Evolutionary conservation across 2,113 vertebrate species (phyloP).

Genomic region (Eurypyga helias): DNA sequence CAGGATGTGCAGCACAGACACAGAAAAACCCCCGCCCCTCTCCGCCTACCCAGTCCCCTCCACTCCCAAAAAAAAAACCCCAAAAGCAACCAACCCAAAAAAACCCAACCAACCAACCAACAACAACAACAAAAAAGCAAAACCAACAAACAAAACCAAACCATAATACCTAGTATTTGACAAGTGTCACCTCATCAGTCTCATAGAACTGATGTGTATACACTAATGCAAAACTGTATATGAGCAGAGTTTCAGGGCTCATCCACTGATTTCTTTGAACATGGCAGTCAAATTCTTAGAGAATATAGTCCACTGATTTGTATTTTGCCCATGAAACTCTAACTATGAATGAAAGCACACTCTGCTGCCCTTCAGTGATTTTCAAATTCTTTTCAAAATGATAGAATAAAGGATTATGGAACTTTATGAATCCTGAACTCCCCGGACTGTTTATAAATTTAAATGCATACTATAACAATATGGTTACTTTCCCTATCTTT

Average conservation of each 20-base stretch:
- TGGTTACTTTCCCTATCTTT: not conserved
- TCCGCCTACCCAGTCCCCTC: too few relatives aligned
- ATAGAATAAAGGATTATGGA: not conserved
- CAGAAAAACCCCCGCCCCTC: too few relatives aligned
- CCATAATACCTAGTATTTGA: too few relatives aligned
- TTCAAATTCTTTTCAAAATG: not conserved
- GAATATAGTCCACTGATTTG: not conserved
- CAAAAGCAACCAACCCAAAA: too few relatives aligned
- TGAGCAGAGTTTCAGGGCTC: not conserved
- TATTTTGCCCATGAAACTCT: not conserved
- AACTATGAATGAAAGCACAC: not conserved
- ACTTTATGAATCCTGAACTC: not conserved
- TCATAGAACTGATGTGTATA: not conserved
- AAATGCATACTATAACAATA: not conserved
- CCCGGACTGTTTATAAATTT: not conserved
- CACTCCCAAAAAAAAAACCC: not conserved
- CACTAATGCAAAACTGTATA: not conserved
- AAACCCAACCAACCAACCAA: too few relatives aligned
- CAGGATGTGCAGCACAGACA: not conserved
- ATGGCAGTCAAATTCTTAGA: not conserved
- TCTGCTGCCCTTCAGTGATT: not conserved
- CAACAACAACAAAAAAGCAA: accelerated
- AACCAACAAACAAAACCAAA: too few relatives aligned
- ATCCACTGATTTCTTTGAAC: not conserved
- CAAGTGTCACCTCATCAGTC: not conserved